A percentile compares a stretch with the other conserved stretches of the same genome.
These are phyloP conservation scores for Nomada hirtipes DNA, from an alignment of 2,888 invertebrate species.

Conservation along the genomic window DNA sequence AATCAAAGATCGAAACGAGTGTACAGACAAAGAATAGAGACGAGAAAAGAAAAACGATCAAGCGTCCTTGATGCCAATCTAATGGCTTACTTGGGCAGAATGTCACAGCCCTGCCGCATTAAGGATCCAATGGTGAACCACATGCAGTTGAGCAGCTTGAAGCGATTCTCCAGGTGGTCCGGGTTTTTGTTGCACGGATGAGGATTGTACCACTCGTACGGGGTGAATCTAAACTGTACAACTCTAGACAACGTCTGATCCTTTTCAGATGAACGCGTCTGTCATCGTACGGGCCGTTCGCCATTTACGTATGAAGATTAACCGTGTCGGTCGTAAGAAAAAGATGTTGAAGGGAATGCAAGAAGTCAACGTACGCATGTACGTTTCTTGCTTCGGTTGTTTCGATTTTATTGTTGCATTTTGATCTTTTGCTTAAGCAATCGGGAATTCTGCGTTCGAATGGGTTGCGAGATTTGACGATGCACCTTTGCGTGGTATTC, in stretches of 20 bases:
- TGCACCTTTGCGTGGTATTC: not conserved
- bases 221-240: constrained; percentile 90
- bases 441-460: not conserved
- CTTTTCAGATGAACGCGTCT: constrained; percentile 16
- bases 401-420: not conserved
- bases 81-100: constrained; percentile 94
- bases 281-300: constrained; percentile 33
- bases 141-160: constrained; percentile 96
- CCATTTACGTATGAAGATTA: constrained; percentile 52
- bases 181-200: constrained; percentile 94
- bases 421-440: constrained; percentile 15
- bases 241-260: constrained; percentile 64
- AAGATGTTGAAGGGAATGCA: constrained; percentile 45
- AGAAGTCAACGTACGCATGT: constrained; percentile 4
- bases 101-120: constrained; percentile 98
- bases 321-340: constrained; percentile 34
- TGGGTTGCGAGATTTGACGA: constrained; percentile 29
- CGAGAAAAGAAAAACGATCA: constrained; percentile 39
- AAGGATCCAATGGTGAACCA: constrained; percentile 99
- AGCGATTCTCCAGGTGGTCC: constrained; percentile 95
- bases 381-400: not conserved
- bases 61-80: constrained; percentile 55
- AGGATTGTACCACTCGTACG: constrained; percentile 97
- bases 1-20: not conserved
- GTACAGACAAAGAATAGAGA: not conserved